phyloP scores from a whole-genome alignment of 1,140 invertebrate species.

The Drosophila aff. region DNA sequence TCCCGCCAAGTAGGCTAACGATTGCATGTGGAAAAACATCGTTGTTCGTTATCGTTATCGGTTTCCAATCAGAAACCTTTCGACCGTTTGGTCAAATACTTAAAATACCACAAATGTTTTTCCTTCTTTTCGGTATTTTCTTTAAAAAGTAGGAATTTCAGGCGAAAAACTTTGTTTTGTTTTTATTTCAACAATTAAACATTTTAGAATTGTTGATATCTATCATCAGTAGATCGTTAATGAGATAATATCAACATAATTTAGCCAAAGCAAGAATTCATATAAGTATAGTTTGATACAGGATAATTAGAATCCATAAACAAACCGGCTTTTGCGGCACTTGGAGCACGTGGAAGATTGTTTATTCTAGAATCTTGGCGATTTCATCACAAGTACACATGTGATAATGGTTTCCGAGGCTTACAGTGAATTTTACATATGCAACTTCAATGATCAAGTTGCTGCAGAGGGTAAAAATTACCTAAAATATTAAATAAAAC shows the following conservation, averaged over 20 bases:
- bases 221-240: background rate
- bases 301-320: background rate
- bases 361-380: background rate
- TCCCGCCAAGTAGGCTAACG: constrained; percentile 15
- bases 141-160: background rate
- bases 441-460: constrained; percentile 65
- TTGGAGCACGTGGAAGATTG: constrained; percentile 37
- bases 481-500: too few species aligned
- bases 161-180: background rate
- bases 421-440: constrained; percentile 61
- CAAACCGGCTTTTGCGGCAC: constrained; percentile 6
- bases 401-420: constrained; percentile 55
- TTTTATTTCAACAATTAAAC: background rate
- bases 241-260: background rate
- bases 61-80: background rate
- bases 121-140: background rate
- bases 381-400: constrained; percentile 21
- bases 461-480: constrained; percentile 30
- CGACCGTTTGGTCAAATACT: background rate
- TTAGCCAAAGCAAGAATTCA: background rate
- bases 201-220: background rate
- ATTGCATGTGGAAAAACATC: background rate
- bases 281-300: background rate
- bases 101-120: background rate
- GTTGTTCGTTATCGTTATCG: background rate